Base-by-base conservation (phyloP, 1,140 invertebrate genomes). In the Bathynomus jamesi region DNA sequence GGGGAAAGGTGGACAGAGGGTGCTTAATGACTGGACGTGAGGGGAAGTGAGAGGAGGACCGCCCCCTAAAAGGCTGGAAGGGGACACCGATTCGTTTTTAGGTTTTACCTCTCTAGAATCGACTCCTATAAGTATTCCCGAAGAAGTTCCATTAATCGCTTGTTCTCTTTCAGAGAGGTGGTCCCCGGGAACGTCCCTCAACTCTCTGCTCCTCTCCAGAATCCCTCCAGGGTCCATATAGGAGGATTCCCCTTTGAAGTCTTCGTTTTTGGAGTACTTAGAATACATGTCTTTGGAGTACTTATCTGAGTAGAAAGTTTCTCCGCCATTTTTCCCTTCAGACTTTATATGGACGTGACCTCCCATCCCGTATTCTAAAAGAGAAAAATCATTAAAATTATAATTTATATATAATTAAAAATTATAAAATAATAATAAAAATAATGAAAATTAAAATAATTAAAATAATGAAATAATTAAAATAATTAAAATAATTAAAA, bases 1-100 rank as follows among this genome's bases (percentile, higher is more conserved):
- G 1, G 67, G 67, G 28, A 69, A 69, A 21, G 67, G 67, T 13
- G 67, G 67, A 29, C 67, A 69, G 8, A 69, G 27, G 8, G 67
- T 61, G 29, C 67, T 69, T n/a, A 69, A 28, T 17, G 46, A 61
- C 27, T 69, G 53, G 5, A 69, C 67, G 17, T 69, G 67, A 2
- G 67, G 67, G 4, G 67, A 69, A 1, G 67, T 69, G 10, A 69
- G 46, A 11, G 67, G 46, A 11, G 32, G 67, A 17, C 30, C 46
- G 3, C 46, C 53, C 32, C 61, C 46, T 28, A 69, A 31, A 46
- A 69, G 27, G 24, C 31, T 60, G 2, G 67, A 53, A 3, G 32
- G 46, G 5, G 25, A n/a, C 24, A 60, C 11, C 24, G 30, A 2
- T 17, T 69, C 67, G 27, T 69, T 53, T 40, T 40, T 40, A 17